Conservation (phyloP, 2,797 vertebrate genomes). For the Helicolenus hilgendorfi region DNA sequence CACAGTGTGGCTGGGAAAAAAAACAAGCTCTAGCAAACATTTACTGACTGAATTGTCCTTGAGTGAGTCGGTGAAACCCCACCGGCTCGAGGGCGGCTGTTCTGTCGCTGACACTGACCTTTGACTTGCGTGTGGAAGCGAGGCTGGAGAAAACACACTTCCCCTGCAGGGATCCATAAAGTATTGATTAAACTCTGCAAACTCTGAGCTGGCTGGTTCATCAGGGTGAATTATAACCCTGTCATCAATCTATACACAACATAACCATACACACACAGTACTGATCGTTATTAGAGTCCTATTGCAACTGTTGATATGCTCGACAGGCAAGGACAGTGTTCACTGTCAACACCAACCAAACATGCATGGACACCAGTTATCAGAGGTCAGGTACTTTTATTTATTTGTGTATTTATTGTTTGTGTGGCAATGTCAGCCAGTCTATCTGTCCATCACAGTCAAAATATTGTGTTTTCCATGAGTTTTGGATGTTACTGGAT, state of each 20-base stretch:
- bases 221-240: background rate
- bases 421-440: background rate
- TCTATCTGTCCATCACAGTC: background rate
- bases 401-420: background rate
- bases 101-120: conserved; percentile 16
- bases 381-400: no score
- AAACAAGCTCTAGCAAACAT: conserved; percentile 6
- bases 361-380: background rate
- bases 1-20: background rate
- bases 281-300: conserved; percentile 21
- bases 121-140: background rate
- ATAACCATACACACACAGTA: background rate
- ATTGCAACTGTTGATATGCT: background rate
- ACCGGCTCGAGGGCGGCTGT: background rate
- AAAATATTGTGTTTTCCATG: no score
- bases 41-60: conserved; percentile 8
- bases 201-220: background rate
- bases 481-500: background rate
- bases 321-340: background rate
- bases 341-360: background rate
- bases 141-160: background rate
- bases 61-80: background rate
- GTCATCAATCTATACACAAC: background rate
- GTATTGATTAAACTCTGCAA: conserved; percentile 25
- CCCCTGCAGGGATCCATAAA: background rate